Evolutionary conservation across 2,888 invertebrate genomes (phyloP), one percentile per base, ranked within the genome.

Genomic region (Oligia strigilis): DNA sequence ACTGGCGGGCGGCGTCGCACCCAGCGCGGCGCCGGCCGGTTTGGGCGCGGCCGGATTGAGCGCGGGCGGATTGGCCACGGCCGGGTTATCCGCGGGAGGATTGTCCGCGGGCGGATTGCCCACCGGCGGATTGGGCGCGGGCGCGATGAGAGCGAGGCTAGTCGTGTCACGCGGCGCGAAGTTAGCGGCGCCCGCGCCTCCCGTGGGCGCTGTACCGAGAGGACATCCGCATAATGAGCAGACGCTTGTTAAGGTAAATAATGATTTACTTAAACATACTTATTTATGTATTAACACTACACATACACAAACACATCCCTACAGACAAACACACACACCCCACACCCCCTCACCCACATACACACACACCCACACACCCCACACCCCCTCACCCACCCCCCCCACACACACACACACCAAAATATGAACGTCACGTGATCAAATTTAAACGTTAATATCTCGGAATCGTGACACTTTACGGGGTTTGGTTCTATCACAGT

Each of bases 231-330:
- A 92, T 5, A 90, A 92, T 43, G 97, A 97, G 80, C 97, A 97
- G 58, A 97, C 97, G 0, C 93, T 97, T 0, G 95, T 96, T 19
- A 97, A 97, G 95, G 97, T 96, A 85, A 49, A 66, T 52, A 52
- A 6, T 52, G 11, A n/a, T 40, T 40, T 40, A 40, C 4, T 40
- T 40, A 40, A 36, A 36, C 36, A 36, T 36, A 36, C 36, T 40
- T 40, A 40, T 40, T 40, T 40, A 40, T 40, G 3, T 40, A 40
- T 40, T 4, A 40, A 40, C 40, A 40, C 40, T 40, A 40, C 40
- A 40, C 40, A 40, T 0, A 40, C 40, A 40, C 29, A 29, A 29
- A 29, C 29, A 29, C 29, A 1, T 1, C 29, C 29, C 29, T 1
- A 29, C 29, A 29, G 29, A 29, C 29, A 29, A 29, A 29, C 29